These are phyloP conservation scores for Uria lomvia DNA, from an alignment of 2,113 vertebrate species.

Conservation along the genomic window DNA sequence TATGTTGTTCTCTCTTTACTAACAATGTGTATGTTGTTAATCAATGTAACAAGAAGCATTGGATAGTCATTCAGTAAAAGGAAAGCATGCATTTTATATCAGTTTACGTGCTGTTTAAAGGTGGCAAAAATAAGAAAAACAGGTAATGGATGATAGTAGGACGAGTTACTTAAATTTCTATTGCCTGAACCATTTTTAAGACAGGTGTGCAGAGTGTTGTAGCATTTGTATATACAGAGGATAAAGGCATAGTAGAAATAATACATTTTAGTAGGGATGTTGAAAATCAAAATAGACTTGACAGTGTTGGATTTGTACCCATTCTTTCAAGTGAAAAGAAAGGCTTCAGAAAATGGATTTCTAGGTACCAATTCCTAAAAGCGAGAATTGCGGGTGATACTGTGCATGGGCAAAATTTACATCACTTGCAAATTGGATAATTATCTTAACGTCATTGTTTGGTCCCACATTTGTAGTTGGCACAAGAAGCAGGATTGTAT, in stretches of 20 bases:
- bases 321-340: background rate
- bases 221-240: background rate
- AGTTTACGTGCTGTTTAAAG: background rate
- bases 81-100: constrained; percentile 11
- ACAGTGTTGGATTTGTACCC: background rate
- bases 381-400: background rate
- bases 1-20: constrained; percentile 6
- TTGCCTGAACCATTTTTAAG: background rate
- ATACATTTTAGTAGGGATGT: background rate
- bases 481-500: background rate
- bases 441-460: background rate
- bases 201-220: background rate
- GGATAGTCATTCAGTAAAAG: constrained; percentile 30
- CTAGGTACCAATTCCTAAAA: background rate
- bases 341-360: background rate
- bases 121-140: background rate
- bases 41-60: constrained; percentile 5
- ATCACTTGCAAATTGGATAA: background rate
- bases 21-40: background rate
- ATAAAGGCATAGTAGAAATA: background rate
- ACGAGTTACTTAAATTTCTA: background rate
- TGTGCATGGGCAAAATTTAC: background rate
- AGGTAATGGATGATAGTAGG: background rate
- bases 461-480: background rate
- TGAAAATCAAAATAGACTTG: background rate